A percentile compares a stretch with the other conserved stretches of the same genome.
Conservation (phyloP, 1,140 invertebrate species). For the Ctenoplectra terminalis region DNA sequence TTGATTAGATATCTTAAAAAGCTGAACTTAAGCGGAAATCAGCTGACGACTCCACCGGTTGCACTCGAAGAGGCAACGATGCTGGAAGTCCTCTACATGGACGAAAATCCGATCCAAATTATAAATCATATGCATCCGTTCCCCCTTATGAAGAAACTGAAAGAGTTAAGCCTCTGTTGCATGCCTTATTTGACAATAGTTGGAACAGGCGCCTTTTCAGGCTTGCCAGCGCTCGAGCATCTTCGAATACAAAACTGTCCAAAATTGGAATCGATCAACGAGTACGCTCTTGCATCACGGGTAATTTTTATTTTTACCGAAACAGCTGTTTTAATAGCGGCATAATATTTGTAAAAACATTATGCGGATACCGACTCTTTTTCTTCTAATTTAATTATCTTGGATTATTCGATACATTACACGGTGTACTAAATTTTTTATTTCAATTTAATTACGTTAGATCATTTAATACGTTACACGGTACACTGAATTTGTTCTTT, state of each 20-base stretch:
- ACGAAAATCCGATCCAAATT: slow-evolving; percentile 87
- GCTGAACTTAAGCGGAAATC: slow-evolving; percentile 88
- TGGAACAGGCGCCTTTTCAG: slow-evolving; percentile 82
- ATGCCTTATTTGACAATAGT: slow-evolving; percentile 85
- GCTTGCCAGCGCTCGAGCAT: slow-evolving; percentile 82
- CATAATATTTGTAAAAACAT: too few relatives aligned
- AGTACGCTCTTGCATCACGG: slow-evolving; percentile 72
- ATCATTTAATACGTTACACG: too few relatives aligned
- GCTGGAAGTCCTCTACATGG: slow-evolving; percentile 85
- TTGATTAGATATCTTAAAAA: slow-evolving; percentile 82
- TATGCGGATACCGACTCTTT: not conserved
- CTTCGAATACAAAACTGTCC: slow-evolving; percentile 85
- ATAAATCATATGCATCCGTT: slow-evolving; percentile 83
- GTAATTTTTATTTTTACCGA: slow-evolving; percentile 2
- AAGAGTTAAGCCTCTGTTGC: slow-evolving; percentile 86
- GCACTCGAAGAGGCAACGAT: slow-evolving; percentile 84
- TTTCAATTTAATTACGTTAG: too few relatives aligned
- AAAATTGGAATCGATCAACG: slow-evolving; percentile 84
- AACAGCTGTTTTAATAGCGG: not conserved
- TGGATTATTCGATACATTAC: too few relatives aligned
- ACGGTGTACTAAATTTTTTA: too few relatives aligned
- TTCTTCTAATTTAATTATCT: too few relatives aligned
- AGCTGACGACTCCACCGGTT: slow-evolving; percentile 84
- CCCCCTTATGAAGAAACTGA: slow-evolving; percentile 84
- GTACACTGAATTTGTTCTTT: too few relatives aligned